Evolutionary conservation across 2,113 vertebrate genomes (phyloP), one percentile per base, ranked within the genome.

Genomic region (Oreotrochilus melanogaster): DNA sequence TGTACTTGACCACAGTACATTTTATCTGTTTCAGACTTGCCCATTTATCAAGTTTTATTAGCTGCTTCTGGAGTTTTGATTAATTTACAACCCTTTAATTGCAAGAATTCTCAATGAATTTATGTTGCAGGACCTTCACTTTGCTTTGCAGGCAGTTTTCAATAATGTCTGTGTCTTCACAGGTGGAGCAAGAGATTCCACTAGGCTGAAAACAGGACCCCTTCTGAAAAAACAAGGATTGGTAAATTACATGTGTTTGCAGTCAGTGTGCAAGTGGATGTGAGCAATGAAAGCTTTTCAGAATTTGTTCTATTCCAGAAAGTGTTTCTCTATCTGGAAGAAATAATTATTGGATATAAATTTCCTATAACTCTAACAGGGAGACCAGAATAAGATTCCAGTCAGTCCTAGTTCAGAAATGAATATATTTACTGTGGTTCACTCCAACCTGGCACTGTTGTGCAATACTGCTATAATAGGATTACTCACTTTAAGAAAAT

Each of bases 21-120:
- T 93, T 89, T 79, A 25, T 66, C 42, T 88, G 62, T 86, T 37
- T 92, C 15, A 42, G 15, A 70, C 37, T 71, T 86, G 15, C 30
- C 70, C 22, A 25, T 93, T 92, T 71, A 60, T 93, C 61, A 71
- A 18, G 27, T 53, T 89, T 74, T 78, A 50, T 87, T 89, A 84
- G 67, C 65, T 84, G 0, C 24, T 81, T 86, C 31, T 91, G 31
- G 67, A 86, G 69, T 72, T 93, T 45, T 75, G 35, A 45, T 75
- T 89, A 31, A 50, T 64, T 83, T 35, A 31, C 27, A 56, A 54
- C 11, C 19, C 19, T 31, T 70, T 60, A 54, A 43, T 83, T 82
- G 90, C 65, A 86, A 64, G 72, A 86, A 87, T 48, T 88, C 19
- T 51, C 60, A 64, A 43, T 78, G 15, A 86, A 65, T 84, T 86